Base-by-base conservation (phyloP, 2,797 vertebrate species). In the Tinamus major region DNA sequence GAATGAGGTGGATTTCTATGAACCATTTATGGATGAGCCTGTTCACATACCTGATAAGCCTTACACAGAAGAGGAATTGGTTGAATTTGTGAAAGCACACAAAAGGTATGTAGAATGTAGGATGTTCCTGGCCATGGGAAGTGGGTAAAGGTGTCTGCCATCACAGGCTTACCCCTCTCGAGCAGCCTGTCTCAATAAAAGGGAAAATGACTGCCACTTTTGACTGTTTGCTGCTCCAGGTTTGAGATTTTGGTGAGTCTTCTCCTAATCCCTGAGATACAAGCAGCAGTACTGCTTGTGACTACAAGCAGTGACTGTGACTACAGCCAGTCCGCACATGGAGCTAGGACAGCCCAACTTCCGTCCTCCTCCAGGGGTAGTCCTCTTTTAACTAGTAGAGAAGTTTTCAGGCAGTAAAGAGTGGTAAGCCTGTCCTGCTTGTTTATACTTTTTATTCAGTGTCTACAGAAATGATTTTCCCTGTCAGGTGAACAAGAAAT, bases 1-100 rank as follows among this genome's bases (percentile, higher is more conserved):
- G 97, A 99, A 99, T 0, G 99, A 99, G 88, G 99, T 99, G 44
- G 99, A 99, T 94, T 99, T 99, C 98, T 99, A 99, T 4, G 99
- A 99, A 94, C 98, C 99, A 1, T 99, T 99, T 95, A 99, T 99
- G 99, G 98, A 99, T 27, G 99, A 99, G 46, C 98, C 99, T 1
- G 95, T 98, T 74, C 98, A 98, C 92, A 97, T 99, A 95, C 99
- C 99, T 1, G 98, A 98, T 61, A 99, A 98, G 62, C 99, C 99
- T 26, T 97, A 98, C 94, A 98, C 98, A 1, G 99, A 99, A 93
- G 98, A 99, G 89, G 98, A 99, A 53, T 97, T 99, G 62, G 98
- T 99, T 94, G 98, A 98, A 21, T 99, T 99, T 92, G 98, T 99
- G 91, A 98, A 92, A 65, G 97, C 99, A n/a, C 99, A 99, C 95